Evolutionary conservation across 30 jellyfish, hydroid and myxozoan species (phyloP), one percentile per base, ranked within the genome.

Genomic region (Chrysaora quinquecirrha): DNA sequence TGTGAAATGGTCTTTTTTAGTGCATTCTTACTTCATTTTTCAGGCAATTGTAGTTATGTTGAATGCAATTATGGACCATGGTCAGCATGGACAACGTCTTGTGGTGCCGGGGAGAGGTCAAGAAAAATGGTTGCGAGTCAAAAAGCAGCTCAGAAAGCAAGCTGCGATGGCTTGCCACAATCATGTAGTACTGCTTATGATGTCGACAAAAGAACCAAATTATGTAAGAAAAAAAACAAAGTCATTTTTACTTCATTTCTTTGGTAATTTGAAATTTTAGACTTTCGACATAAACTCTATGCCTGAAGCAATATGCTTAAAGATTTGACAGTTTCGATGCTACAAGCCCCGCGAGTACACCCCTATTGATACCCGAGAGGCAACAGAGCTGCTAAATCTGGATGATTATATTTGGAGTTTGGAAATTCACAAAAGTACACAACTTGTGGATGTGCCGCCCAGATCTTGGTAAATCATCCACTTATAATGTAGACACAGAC

Each of bases 61-160:
- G 87, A 76, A 29, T 87, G 96, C 82, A 68, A 35, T 7, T 69
- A 71, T 16, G 90, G 91, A 23, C 76, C 87, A n/a, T 87, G 96
- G 96, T 67, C 96, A 0, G 70, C 38, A 9, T 87, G 96, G 96
- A 74, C 96, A 28, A 56, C 96, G 18, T 56, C 83, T 19, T 87
- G 96, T 78, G 96, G 96, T 32, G 52, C 27, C 19, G 90, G 91
- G 25, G 70, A 69, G 25, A 38, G 96, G n/a, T 21, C 80, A 23
- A 77, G 96, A 29, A 54, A 28, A 18, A 76, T 76, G 82, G 73
- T 63, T 18, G 33, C 82, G 1, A 73, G 43, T 3, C 52, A 34
- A 28, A 77, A 78, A 32, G 49, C 91, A 20, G 35, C 68, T 1
- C 69, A 66, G 81, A 68, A 73, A 71, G 74, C 18, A 20, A 61